A percentile compares a stretch with the other conserved stretches of the same genome.
Conservation (phyloP, 2,888 invertebrate genomes). For the Pegoplata infirma region DNA sequence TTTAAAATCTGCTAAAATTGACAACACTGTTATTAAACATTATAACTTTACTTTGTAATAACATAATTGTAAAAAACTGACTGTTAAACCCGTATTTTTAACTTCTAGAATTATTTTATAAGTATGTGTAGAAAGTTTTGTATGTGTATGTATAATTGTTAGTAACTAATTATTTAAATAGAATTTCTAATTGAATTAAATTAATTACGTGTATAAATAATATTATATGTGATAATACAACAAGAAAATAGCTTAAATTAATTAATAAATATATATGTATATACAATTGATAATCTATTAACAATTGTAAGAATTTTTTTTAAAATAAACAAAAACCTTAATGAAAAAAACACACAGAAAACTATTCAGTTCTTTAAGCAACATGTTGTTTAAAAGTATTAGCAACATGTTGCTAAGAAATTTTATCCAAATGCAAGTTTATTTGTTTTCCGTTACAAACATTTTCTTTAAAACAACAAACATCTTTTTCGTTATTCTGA, state of each 20-base stretch:
- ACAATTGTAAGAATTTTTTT: too few species aligned
- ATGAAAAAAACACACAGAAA: too few species aligned
- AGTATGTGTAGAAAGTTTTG: conserved; percentile 1
- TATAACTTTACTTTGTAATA: neutral
- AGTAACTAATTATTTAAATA: conserved; percentile 7
- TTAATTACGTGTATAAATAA: conserved; percentile 34
- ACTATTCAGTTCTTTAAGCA: too few species aligned
- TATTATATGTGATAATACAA: conserved; percentile 54
- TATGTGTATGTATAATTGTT: conserved; percentile 20
- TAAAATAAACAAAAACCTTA: too few species aligned
- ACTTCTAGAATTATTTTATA: conserved; percentile 22
- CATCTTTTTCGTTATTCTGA: too few species aligned
- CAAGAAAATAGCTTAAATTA: conserved; percentile 36
- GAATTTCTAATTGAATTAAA: conserved; percentile 30
- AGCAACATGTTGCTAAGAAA: too few species aligned
- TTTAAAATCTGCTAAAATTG: neutral
- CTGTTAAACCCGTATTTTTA: conserved; percentile 1
- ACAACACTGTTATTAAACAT: neutral
- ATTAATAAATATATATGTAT: neutral
- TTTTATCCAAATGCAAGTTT: too few species aligned
- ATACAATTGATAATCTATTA: conserved; percentile 5
- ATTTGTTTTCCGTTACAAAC: too few species aligned
- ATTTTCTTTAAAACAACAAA: neutral
- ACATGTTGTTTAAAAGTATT: too few species aligned
- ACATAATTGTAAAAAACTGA: neutral